phyloP scores from a whole-genome alignment of 2,797 vertebrate genomes.

The Halcyon chelicuti region DNA sequence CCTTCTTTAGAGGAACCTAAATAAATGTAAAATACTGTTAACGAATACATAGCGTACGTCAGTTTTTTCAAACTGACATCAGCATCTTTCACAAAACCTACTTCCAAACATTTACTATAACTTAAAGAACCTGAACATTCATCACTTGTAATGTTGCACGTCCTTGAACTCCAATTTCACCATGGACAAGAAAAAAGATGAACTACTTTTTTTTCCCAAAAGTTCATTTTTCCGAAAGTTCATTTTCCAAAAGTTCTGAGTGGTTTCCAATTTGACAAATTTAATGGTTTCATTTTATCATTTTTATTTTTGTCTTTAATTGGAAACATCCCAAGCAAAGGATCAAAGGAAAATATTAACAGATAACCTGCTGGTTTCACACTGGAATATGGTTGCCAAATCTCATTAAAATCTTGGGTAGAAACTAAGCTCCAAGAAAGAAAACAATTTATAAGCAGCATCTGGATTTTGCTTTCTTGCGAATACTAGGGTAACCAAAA shows the following conservation, averaged over 20 bases:
- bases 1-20: conserved; percentile 90
- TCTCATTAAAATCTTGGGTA: neutral
- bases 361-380: neutral
- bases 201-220: fast-evolving
- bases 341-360: neutral
- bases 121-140: neutral
- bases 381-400: neutral
- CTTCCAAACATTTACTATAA: neutral
- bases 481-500: neutral
- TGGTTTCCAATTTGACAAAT: neutral
- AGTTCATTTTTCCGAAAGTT: too few species aligned
- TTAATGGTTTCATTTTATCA: neutral
- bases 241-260: neutral
- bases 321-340: neutral
- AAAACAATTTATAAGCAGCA: neutral
- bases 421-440: neutral
- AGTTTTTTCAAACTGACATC: neutral
- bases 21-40: neutral
- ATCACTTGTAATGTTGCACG: neutral
- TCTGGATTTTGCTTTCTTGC: neutral
- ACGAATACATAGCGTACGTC: neutral
- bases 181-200: neutral
- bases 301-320: neutral
- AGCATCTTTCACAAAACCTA: neutral
- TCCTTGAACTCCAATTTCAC: neutral